phyloP scores from a whole-genome alignment of 2,888 invertebrate species.

The Lasiommata megera region DNA sequence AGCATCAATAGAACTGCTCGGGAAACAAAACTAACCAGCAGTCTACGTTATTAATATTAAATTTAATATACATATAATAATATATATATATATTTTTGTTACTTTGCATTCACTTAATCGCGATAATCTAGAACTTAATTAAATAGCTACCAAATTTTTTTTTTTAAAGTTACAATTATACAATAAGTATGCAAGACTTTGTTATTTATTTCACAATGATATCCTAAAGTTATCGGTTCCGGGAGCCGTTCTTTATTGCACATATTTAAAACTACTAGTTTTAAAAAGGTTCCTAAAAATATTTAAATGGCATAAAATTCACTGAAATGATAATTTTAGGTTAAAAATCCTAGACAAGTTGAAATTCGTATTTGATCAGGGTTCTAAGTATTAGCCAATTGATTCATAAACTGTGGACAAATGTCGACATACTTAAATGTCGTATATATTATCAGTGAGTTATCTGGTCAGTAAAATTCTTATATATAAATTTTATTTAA shows the following conservation, averaged over 20 bases:
- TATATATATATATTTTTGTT: constrained; percentile 47
- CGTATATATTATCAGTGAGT: too few species aligned
- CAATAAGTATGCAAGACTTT: constrained; percentile 63
- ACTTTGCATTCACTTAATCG: constrained; percentile 50
- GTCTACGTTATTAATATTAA: constrained; percentile 41
- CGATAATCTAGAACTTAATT: constrained; percentile 65
- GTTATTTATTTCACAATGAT: constrained; percentile 63
- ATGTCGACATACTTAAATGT: too few species aligned
- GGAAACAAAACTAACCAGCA: constrained; percentile 45
- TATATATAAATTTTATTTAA: too few species aligned
- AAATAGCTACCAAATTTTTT: constrained; percentile 72
- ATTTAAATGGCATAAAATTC: neutral
- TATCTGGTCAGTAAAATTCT: too few species aligned
- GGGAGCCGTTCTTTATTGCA: constrained; percentile 42
- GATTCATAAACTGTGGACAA: too few species aligned
- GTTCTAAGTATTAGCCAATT: too few species aligned
- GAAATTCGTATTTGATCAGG: too few species aligned
- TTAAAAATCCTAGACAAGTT: too few species aligned
- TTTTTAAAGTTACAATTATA: constrained; percentile 63
- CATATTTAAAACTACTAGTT: constrained; percentile 20
- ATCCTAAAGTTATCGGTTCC: constrained; percentile 37
- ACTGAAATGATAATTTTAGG: neutral
- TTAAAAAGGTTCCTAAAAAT: neutral
- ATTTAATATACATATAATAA: constrained; percentile 35
- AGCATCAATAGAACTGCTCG: constrained; percentile 38